A percentile compares a stretch with the other conserved stretches of the same genome.
These are phyloP conservation scores for Solea solea DNA, from an alignment of 2,113 vertebrate genomes.

Conservation along the genomic window DNA sequence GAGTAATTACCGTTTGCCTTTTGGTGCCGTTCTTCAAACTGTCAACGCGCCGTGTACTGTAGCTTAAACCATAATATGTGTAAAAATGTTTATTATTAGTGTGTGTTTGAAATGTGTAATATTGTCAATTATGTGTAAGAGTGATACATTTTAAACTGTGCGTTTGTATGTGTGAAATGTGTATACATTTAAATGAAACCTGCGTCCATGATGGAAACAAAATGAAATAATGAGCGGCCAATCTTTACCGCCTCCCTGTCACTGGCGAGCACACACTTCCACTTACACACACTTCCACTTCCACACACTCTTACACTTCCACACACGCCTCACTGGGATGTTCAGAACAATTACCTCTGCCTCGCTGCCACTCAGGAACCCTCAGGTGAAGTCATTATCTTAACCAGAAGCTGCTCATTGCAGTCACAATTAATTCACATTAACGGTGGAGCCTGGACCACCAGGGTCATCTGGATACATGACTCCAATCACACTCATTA, in stretches of 20 bases:
- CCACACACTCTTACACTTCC: not conserved
- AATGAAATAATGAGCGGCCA: constrained; percentile 21
- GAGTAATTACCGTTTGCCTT: too few species aligned
- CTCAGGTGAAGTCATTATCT: constrained; percentile 78
- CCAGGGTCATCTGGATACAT: constrained; percentile 35
- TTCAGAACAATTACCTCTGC: constrained; percentile 76
- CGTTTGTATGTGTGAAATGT: too few species aligned
- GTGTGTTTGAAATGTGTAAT: too few species aligned
- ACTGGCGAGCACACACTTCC: constrained; percentile 2
- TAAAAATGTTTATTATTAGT: too few species aligned
- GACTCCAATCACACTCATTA: constrained; percentile 51
- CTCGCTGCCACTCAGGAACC: constrained; percentile 68
- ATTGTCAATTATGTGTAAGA: too few species aligned
- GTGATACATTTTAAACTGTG: too few species aligned
- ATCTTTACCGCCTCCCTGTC: constrained; percentile 23
- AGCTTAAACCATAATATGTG: too few species aligned
- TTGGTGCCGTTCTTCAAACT: too few species aligned
- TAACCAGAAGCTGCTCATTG: constrained; percentile 62
- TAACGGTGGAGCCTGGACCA: constrained; percentile 47
- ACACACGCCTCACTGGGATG: constrained; percentile 68
- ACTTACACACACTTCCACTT: not conserved
- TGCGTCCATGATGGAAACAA: not conserved
- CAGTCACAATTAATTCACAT: constrained; percentile 70
- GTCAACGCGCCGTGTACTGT: too few species aligned
- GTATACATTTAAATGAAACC: too few species aligned